phyloP scores from a whole-genome alignment of 2,888 invertebrate species.

The Philereme transversata region DNA sequence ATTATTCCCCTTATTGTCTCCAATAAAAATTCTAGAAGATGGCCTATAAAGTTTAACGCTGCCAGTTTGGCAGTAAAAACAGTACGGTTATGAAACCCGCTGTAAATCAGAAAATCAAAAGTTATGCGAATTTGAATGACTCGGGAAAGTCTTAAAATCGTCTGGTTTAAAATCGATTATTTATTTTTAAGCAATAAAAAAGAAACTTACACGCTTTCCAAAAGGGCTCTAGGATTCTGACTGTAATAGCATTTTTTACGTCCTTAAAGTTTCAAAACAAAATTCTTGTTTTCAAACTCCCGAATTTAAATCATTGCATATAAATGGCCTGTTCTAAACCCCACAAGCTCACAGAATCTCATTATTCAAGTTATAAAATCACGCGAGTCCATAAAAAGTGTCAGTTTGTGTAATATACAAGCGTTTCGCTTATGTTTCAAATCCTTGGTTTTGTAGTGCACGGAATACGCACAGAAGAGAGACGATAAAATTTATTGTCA shows the following conservation, averaged over 20 bases:
- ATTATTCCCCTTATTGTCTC: slow-evolving; percentile 75
- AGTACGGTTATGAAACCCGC: slow-evolving; percentile 53
- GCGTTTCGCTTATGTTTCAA: slow-evolving; percentile 68
- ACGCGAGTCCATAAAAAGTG: slow-evolving; percentile 55
- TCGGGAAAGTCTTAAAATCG: slow-evolving; percentile 17
- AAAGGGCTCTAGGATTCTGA: background rate
- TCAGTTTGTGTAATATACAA: slow-evolving; percentile 69
- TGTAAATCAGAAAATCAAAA: slow-evolving; percentile 47
- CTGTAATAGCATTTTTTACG: background rate
- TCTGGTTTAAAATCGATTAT: slow-evolving; percentile 14
- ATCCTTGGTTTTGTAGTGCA: slow-evolving; percentile 75
- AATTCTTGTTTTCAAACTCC: slow-evolving; percentile 18
- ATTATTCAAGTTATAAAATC: slow-evolving; percentile 42
- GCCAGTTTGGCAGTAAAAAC: slow-evolving; percentile 55
- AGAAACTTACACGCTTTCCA: background rate
- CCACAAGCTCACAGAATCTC: slow-evolving; percentile 28
- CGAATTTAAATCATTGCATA: slow-evolving; percentile 32
- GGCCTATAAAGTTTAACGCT: slow-evolving; percentile 67
- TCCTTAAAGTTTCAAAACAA: slow-evolving; percentile 3
- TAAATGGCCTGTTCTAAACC: slow-evolving; percentile 29
- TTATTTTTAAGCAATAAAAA: background rate
- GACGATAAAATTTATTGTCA: slow-evolving; percentile 83
- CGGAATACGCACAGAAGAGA: slow-evolving; percentile 74
- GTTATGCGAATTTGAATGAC: slow-evolving; percentile 30
- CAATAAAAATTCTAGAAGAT: slow-evolving; percentile 75